phyloP scores from a whole-genome alignment of 1,140 invertebrate genomes.

The Conus ventricosus region DNA sequence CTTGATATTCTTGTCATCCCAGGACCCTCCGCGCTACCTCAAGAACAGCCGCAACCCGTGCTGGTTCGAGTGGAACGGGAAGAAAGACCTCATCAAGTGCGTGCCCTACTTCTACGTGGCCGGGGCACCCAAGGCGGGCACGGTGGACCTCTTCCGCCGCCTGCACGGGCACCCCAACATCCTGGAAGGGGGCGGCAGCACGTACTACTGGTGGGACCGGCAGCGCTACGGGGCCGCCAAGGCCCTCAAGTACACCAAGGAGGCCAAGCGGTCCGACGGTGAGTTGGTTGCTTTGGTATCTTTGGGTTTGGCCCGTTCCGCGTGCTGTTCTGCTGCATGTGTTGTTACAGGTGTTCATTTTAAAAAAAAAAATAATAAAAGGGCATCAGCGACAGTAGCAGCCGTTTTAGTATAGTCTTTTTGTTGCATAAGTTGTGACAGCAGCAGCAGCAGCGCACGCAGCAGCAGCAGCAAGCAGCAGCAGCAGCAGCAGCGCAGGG shows the following conservation, averaged over 20 bases:
- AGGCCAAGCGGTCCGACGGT: not conserved
- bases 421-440: too few species aligned
- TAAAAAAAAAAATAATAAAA: too few species aligned
- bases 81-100: constrained; percentile 44
- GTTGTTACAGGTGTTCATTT: too few species aligned
- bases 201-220: constrained; percentile 28
- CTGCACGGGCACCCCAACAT: constrained; percentile 54
- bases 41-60: constrained; percentile 38
- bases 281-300: not conserved
- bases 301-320: too few species aligned
- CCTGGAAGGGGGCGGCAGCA: constrained; percentile 73
- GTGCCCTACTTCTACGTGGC: constrained; percentile 61
- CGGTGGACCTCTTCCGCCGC: constrained; percentile 57
- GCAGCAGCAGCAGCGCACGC: too few species aligned
- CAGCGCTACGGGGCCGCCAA: constrained; percentile 18
- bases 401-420: too few species aligned
- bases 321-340: too few species aligned
- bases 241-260: constrained; percentile 1
- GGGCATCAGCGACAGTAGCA: too few species aligned
- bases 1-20: not conserved
- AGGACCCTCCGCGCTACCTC: not conserved
- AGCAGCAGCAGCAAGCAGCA: too few species aligned
- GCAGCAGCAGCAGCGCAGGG: too few species aligned
- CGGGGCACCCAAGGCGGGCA: constrained; percentile 59
- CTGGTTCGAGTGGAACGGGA: constrained; percentile 48